Evolutionary conservation across 2,113 vertebrate species (phyloP).

Genomic region (Pseudopodoces humilis): DNA sequence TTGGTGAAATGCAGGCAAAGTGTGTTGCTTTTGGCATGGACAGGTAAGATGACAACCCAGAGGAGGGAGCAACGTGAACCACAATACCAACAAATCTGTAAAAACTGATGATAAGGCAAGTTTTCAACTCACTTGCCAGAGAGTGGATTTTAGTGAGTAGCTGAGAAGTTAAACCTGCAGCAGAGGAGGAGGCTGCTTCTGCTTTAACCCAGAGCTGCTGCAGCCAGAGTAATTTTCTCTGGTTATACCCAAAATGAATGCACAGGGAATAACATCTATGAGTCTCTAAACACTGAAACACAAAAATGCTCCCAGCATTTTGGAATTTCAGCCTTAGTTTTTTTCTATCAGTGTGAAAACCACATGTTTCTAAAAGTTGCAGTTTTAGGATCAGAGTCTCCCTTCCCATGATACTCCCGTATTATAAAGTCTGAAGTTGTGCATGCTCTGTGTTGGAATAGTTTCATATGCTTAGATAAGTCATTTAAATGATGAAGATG

Average conservation of each 20-base stretch:
- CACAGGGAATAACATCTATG: background rate
- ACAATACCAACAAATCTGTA: background rate
- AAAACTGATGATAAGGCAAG: background rate
- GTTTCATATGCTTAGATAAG: background rate
- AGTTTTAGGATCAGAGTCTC: background rate
- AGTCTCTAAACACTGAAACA: background rate
- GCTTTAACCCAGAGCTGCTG: background rate
- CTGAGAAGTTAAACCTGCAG: background rate
- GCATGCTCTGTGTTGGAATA: background rate
- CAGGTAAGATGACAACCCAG: background rate
- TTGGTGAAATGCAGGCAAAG: background rate
- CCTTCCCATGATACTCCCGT: background rate
- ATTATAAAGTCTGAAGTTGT: background rate
- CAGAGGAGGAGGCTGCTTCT: background rate
- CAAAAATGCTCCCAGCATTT: background rate
- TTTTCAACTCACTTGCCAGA: background rate
- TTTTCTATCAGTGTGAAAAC: background rate
- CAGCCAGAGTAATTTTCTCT: background rate
- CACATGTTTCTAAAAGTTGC: background rate
- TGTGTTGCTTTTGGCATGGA: fast-evolving
- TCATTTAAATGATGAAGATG: background rate
- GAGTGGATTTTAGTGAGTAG: background rate
- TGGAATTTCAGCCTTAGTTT: background rate
- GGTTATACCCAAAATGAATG: background rate
- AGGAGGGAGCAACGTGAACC: background rate